Evolutionary conservation across 1,140 invertebrate species (phyloP), one percentile per base, ranked within the genome.

Genomic region (Ctenoplectra terminalis): DNA sequence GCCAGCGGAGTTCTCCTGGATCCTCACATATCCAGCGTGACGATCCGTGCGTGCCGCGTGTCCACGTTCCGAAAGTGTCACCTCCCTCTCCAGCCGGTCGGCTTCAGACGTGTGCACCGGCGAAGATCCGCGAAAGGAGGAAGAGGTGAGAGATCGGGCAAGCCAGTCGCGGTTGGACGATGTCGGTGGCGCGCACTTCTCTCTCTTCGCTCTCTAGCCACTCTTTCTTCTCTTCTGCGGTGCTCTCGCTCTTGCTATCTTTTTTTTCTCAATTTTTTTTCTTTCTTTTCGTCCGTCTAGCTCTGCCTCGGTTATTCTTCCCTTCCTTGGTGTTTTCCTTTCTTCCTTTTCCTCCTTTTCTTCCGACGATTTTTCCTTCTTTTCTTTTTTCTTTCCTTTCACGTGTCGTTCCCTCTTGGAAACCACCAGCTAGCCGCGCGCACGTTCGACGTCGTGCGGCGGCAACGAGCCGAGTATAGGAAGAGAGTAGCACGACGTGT

Each of bases 61-160:
- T 88, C 83, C 81, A 84, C 79, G 82, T 60, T 73, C 82, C 83
- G 75, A 87, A 87, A 85, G 86, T 86, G 83, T 87, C 87, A 84
- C 86, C 85, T 87, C 82, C 82, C 85, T 84, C 86, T 78, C 74
- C 76, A 56, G 58, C 70, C 72, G 67, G 67, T 50, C 70, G 63
- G 67, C 77, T 66, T 80, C 67, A 56, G 46, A 83, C 72, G 82
- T 71, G 82, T 63, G 76, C 82, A 82, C 74, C 83, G 76, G 79
- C 86, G 84, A 82, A 82, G 87, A 87, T 88, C 79, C 86, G 87
- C 86, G 87, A 88, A 87, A 87, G 86, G 86, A 88, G 86, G 87
- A 88, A 70, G 82, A 85, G 86, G 72, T 82, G 85, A 73, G 84
- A 87, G 85, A 86, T 83, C 84, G 83, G 64, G 60, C 77, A 74